Evolutionary conservation across 1,140 invertebrate genomes (phyloP).

Genomic region (Temnothorax nylanderi): DNA sequence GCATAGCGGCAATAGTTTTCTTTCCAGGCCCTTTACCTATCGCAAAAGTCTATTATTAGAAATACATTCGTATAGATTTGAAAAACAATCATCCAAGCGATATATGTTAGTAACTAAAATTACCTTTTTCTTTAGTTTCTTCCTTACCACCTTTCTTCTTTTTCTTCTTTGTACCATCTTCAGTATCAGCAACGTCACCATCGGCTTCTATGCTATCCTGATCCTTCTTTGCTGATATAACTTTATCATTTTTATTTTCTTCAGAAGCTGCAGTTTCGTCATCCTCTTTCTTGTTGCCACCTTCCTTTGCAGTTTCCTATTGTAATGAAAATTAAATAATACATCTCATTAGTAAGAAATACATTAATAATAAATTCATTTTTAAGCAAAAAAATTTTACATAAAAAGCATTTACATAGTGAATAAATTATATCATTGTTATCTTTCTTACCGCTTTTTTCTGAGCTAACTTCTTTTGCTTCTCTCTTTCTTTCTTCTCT

Average conservation of each 20-base stretch:
- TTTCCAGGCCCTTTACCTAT: conserved; percentile 90
- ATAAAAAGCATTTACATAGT: background rate
- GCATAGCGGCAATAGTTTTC: conserved; percentile 94
- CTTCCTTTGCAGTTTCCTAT: conserved; percentile 65
- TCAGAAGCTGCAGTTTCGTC: conserved; percentile 79
- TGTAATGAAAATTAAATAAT: conserved; percentile 32
- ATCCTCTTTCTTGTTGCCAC: conserved; percentile 71
- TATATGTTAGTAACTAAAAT: conserved; percentile 30
- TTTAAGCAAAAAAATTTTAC: background rate
- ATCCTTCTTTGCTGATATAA: conserved; percentile 80
- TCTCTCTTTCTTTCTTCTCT: conserved; percentile 94
- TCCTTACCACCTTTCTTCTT: conserved; percentile 86
- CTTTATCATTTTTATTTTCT: conserved; percentile 83
- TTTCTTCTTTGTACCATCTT: conserved; percentile 87
- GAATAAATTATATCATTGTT: background rate
- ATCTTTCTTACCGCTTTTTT: conserved; percentile 85
- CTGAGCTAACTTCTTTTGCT: conserved; percentile 89
- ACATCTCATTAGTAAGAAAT: conserved; percentile 25
- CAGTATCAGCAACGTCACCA: conserved; percentile 88
- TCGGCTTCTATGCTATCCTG: conserved; percentile 83
- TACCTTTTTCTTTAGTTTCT: conserved; percentile 83
- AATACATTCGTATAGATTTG: background rate
- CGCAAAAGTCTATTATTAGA: conserved; percentile 55
- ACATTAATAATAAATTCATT: background rate
- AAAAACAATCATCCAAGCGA: conserved; percentile 18